phyloP scores from a whole-genome alignment of 2,113 vertebrate genomes.

The Passerina amoena region DNA sequence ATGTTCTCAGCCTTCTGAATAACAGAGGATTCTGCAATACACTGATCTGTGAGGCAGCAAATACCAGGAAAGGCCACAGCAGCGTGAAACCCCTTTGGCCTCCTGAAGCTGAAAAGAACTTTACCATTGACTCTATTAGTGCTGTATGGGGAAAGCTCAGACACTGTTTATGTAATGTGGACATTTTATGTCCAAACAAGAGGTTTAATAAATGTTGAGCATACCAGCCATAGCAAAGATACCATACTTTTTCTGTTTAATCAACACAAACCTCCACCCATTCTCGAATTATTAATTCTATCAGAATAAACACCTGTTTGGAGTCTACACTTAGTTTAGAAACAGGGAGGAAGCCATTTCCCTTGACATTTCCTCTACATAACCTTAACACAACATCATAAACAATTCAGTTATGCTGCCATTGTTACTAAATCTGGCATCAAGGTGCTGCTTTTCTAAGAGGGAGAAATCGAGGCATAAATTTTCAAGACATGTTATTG shows the following conservation, averaged over 20 bases:
- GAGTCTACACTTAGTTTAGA: background rate
- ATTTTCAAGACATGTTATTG: background rate
- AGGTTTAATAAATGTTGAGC: background rate
- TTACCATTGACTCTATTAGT: background rate
- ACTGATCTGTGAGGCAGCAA: background rate
- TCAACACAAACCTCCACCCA: background rate
- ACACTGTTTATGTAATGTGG: background rate
- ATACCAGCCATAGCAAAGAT: background rate
- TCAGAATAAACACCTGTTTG: background rate
- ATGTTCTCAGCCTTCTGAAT: background rate
- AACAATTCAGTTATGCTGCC: background rate
- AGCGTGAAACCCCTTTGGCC: background rate
- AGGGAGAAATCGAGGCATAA: background rate
- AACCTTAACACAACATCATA: background rate
- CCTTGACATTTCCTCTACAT: conserved; percentile 18
- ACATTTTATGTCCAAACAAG: background rate
- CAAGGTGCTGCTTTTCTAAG: background rate
- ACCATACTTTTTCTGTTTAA: background rate
- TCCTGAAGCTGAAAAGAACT: background rate
- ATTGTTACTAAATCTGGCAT: background rate
- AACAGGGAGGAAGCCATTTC: background rate
- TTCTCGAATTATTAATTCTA: background rate
- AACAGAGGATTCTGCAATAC: background rate
- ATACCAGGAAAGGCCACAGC: conserved; percentile 1
- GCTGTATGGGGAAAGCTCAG: background rate